These are phyloP conservation scores for Rhingia rostrata DNA, from an alignment of 2,888 invertebrate species.

Conservation along the genomic window DNA sequence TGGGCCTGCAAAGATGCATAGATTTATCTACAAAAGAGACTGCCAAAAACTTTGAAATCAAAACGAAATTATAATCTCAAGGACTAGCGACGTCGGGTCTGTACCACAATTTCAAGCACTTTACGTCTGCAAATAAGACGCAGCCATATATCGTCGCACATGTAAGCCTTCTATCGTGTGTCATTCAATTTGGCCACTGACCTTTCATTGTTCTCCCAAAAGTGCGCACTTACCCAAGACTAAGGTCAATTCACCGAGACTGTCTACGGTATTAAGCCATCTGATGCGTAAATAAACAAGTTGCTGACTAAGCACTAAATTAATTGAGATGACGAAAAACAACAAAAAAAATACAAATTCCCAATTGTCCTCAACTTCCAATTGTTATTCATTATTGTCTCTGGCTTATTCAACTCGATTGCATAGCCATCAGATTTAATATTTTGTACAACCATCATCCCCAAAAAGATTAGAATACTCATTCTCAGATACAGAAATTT, in stretches of 20 bases:
- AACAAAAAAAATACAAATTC: not conserved
- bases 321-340: not conserved
- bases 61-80: no score
- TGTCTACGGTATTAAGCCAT: not conserved
- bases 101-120: no score
- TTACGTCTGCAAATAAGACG: no score
- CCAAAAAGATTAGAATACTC: not conserved
- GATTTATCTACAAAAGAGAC: no score
- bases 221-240: not conserved
- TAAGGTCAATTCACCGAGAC: not conserved
- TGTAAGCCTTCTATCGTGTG: no score
- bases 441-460: not conserved
- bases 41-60: no score
- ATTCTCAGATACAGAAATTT: not conserved
- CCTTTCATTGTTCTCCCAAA: conserved; percentile 4
- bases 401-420: conserved; percentile 4
- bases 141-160: no score
- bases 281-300: not conserved
- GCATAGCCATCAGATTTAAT: conserved; percentile 3
- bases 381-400: not conserved
- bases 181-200: not conserved
- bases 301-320: not conserved
- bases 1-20: no score
- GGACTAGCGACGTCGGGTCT: no score
- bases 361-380: not conserved